Percentiles rank a stretch among this genome's conserved stretches.
These are phyloP conservation scores for Neoascia interrupta DNA, from an alignment of 2,888 invertebrate genomes.

Conservation along the genomic window DNA sequence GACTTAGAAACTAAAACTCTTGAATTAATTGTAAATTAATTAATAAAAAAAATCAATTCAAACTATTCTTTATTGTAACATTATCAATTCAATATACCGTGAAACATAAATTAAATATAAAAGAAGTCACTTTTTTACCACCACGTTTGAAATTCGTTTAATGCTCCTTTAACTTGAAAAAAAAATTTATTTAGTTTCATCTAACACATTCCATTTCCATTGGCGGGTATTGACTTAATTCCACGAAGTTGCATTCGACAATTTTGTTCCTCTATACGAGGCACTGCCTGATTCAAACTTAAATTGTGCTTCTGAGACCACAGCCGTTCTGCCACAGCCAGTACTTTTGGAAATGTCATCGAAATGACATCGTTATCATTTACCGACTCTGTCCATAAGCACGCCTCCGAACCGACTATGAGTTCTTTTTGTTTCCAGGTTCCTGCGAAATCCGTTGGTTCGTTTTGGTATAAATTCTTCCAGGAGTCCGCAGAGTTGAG, in stretches of 20 bases:
- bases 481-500: slow-evolving; percentile 88
- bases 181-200: slow-evolving; percentile 22
- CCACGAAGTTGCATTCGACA: slow-evolving; percentile 85
- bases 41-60: too few relatives aligned
- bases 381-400: slow-evolving; percentile 95
- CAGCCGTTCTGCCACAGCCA: slow-evolving; percentile 91
- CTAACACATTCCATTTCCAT: slow-evolving; percentile 83
- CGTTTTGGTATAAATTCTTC: slow-evolving; percentile 85
- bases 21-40: too few relatives aligned
- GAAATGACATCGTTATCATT: slow-evolving; percentile 83
- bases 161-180: too few relatives aligned
- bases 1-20: too few relatives aligned
- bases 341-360: slow-evolving; percentile 91
- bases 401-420: slow-evolving; percentile 94
- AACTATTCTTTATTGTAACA: too few relatives aligned
- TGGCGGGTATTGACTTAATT: slow-evolving; percentile 83
- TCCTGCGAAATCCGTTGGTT: slow-evolving; percentile 83
- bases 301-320: slow-evolving; percentile 82
- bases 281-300: slow-evolving; percentile 79
- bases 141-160: too few relatives aligned
- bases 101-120: too few relatives aligned
- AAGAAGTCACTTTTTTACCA: too few relatives aligned
- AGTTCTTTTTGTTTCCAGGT: slow-evolving; percentile 81
- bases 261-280: slow-evolving; percentile 85
- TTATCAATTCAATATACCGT: too few relatives aligned